Conservation (phyloP, 1,140 invertebrate species). For the Drosophila repletoides region DNA sequence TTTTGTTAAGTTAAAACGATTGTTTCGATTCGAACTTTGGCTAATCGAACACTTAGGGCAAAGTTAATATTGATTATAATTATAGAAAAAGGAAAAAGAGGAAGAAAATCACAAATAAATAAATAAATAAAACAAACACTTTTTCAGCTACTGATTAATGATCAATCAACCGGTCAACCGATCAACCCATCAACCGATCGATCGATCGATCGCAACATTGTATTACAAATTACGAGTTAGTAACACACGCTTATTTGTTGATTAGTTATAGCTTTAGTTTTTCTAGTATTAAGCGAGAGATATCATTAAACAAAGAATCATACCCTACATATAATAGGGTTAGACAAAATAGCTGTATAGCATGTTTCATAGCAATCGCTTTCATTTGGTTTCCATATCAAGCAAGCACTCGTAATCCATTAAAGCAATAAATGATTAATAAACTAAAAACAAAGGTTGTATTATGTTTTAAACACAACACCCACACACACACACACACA, state of each 20-base stretch:
- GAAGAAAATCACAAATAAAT: not conserved
- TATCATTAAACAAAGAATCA: conserved; percentile 52
- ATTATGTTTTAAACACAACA: conserved; percentile 69
- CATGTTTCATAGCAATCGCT: conserved; percentile 37
- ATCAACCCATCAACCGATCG: conserved; percentile 15
- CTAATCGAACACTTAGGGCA: conserved; percentile 43
- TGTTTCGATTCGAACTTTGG: conserved; percentile 34
- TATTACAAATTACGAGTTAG: conserved; percentile 76
- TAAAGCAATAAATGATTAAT: conserved; percentile 32
- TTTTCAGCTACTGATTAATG: conserved; percentile 72
- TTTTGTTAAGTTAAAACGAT: conserved; percentile 45
- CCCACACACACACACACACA: conserved; percentile 19
- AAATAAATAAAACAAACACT: conserved; percentile 28
- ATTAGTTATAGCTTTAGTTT: conserved; percentile 81
- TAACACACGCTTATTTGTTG: conserved; percentile 82
- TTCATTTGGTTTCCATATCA: conserved; percentile 30
- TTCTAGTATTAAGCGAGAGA: conserved; percentile 69
- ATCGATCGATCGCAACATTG: conserved; percentile 61
- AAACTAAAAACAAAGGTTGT: conserved; percentile 61
- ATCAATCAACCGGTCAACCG: conserved; percentile 27
- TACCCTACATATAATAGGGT: conserved; percentile 11
- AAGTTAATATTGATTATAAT: conserved; percentile 27
- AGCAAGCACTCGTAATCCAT: conserved; percentile 6
- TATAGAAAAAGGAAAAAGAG: conserved; percentile 5
- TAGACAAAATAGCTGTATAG: conserved; percentile 33